phyloP scores from a whole-genome alignment of 2,113 vertebrate genomes.

The Morone chrysops region DNA sequence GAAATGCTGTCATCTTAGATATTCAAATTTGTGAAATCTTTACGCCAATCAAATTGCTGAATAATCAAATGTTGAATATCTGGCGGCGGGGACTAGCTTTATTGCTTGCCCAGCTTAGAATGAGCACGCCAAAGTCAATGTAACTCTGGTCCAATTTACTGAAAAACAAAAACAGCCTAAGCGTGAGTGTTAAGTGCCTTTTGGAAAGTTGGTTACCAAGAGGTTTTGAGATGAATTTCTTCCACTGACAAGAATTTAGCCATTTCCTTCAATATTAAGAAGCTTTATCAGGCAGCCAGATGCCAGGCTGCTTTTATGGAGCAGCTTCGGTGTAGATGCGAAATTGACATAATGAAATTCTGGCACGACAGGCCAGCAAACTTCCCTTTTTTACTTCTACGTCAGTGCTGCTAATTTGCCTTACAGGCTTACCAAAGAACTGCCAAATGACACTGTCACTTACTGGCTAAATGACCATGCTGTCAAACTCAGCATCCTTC shows the following conservation, averaged over 20 bases:
- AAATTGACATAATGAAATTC: not conserved
- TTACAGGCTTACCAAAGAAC: not conserved
- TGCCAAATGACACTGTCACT: conserved; percentile 46
- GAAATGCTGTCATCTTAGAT: conserved; percentile 33
- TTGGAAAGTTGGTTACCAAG: conserved; percentile 16
- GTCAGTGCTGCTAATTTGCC: conserved; percentile 3
- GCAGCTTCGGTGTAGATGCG: not conserved
- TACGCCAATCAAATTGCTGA: conserved; percentile 11
- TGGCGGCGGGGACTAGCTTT: not conserved
- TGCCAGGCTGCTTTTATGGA: not conserved
- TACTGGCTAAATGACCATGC: conserved; percentile 29
- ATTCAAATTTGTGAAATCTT: conserved; percentile 35
- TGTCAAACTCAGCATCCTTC: conserved; percentile 60
- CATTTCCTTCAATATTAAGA: conserved; percentile 5
- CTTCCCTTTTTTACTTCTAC: not conserved
- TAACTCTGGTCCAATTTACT: conserved; percentile 21
- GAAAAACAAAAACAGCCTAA: conserved; percentile 38
- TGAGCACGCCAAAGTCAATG: conserved; percentile 26
- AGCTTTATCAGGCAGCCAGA: not conserved
- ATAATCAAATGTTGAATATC: conserved; percentile 19
- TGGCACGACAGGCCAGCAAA: not conserved
- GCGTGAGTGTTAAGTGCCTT: conserved; percentile 7
- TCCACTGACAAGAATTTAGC: not conserved
- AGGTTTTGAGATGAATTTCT: conserved; percentile 12
- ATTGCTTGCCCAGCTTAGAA: conserved; percentile 1